Evolutionary conservation across 2,113 vertebrate species (phyloP).

Genomic region (Thamnaconus septentrionalis): DNA sequence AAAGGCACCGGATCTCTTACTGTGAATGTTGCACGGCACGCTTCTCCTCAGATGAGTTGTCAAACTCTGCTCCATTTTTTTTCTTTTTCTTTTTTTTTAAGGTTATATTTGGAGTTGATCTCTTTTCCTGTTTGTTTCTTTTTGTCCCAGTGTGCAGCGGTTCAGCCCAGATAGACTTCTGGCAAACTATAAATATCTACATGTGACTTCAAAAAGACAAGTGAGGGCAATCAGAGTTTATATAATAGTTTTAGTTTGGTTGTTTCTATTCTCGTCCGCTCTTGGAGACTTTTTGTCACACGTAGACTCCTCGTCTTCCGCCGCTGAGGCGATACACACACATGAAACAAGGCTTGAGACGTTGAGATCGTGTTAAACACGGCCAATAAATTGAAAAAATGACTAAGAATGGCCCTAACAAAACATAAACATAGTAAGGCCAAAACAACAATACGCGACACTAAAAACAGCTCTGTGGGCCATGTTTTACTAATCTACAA

Average conservation of each 20-base stretch:
- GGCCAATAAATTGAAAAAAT: too few relatives aligned
- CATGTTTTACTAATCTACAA: too few relatives aligned
- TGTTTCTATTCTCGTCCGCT: neutral
- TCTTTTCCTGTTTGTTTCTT: conserved; percentile 24
- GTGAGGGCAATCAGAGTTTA: neutral
- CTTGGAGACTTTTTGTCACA: too few relatives aligned
- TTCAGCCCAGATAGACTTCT: conserved; percentile 3
- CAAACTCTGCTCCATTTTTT: conserved; percentile 9
- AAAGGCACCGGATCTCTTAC: conserved; percentile 9
- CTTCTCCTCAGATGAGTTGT: conserved; percentile 31
- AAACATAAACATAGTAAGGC: too few relatives aligned
- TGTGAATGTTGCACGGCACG: conserved; percentile 17
- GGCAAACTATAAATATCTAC: conserved; percentile 2
- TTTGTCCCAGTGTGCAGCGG: neutral
- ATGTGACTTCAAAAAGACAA: neutral
- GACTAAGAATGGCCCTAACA: too few relatives aligned
- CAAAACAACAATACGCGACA: too few relatives aligned
- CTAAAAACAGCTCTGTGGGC: too few relatives aligned
- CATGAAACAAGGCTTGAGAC: too few relatives aligned
- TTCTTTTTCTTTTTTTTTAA: conserved; percentile 3
- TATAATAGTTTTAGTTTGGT: conserved; percentile 1
- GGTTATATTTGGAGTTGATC: conserved; percentile 49
- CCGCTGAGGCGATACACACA: too few relatives aligned
- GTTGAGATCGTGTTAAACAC: too few relatives aligned
- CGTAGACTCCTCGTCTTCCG: too few relatives aligned